phyloP scores from a whole-genome alignment of 30 jellyfish, hydroid and myxozoan genomes.

The Aurelia sp. region DNA sequence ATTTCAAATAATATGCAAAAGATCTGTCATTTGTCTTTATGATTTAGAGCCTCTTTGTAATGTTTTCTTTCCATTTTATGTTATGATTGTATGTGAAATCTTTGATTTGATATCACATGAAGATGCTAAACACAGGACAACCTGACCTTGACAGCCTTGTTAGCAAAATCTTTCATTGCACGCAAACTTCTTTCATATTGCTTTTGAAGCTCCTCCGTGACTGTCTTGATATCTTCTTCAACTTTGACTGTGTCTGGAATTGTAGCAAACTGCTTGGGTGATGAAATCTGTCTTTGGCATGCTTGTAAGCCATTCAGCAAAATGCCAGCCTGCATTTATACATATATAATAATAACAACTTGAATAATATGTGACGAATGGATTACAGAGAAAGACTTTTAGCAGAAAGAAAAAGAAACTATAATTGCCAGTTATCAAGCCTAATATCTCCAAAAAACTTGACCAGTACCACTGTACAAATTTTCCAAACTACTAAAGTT shows the following conservation, averaged over 20 bases:
- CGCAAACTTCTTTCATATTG: conserved; percentile 72
- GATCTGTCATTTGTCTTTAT: too few species aligned
- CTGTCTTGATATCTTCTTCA: conserved; percentile 65
- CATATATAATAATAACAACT: neutral
- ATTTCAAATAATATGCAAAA: too few species aligned
- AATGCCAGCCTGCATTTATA: conserved; percentile 78
- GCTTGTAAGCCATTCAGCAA: conserved; percentile 71
- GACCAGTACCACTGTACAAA: too few species aligned
- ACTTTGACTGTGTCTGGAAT: conserved; percentile 19
- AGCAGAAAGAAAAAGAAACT: too few species aligned
- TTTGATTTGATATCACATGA: too few species aligned
- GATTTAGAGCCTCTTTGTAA: too few species aligned
- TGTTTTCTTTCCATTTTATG: too few species aligned
- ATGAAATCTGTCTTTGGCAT: conserved; percentile 57
- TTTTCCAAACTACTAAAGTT: too few species aligned
- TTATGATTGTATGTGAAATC: too few species aligned
- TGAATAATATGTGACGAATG: neutral
- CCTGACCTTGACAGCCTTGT: conserved; percentile 76
- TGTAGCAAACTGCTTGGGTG: conserved; percentile 57
- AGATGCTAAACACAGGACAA: too few species aligned
- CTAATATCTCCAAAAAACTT: too few species aligned
- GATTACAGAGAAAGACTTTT: neutral
- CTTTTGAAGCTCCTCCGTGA: conserved; percentile 50
- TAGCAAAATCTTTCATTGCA: conserved; percentile 66
- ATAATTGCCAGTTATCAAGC: too few species aligned